These are phyloP conservation scores for Pelecanoides urinatrix DNA, from an alignment of 2,113 vertebrate species.

Conservation along the genomic window DNA sequence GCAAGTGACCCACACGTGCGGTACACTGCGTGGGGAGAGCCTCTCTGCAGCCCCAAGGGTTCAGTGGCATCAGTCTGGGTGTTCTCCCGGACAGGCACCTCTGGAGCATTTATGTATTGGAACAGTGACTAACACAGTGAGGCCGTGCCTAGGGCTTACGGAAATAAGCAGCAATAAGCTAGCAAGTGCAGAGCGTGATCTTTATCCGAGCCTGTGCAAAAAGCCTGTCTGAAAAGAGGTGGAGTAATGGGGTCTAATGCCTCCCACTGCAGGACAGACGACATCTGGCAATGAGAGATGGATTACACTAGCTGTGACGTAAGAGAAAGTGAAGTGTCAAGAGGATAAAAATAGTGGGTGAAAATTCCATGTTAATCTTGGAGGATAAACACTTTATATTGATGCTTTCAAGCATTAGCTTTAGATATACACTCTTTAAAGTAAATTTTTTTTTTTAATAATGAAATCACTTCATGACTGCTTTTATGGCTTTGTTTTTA, in stretches of 20 bases:
- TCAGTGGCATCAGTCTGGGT: neutral
- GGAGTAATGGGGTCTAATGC: neutral
- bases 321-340: neutral
- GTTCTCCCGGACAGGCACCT: neutral
- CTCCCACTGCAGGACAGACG: neutral
- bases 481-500: neutral
- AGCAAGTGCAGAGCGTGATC: neutral
- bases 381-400: neutral
- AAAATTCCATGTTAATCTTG: neutral
- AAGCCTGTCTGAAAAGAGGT: neutral
- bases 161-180: neutral
- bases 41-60: neutral
- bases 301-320: neutral
- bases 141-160: neutral
- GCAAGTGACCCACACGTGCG: accelerated
- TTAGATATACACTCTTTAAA: neutral
- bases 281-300: neutral
- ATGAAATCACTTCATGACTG: neutral
- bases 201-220: neutral
- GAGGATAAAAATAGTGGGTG: neutral
- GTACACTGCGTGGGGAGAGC: accelerated
- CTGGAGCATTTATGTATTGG: accelerated
- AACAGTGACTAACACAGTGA: accelerated
- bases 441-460: neutral
- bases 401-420: neutral